These are phyloP conservation scores for Aldrovandia affinis DNA, from an alignment of 2,797 vertebrate species.

Conservation along the genomic window DNA sequence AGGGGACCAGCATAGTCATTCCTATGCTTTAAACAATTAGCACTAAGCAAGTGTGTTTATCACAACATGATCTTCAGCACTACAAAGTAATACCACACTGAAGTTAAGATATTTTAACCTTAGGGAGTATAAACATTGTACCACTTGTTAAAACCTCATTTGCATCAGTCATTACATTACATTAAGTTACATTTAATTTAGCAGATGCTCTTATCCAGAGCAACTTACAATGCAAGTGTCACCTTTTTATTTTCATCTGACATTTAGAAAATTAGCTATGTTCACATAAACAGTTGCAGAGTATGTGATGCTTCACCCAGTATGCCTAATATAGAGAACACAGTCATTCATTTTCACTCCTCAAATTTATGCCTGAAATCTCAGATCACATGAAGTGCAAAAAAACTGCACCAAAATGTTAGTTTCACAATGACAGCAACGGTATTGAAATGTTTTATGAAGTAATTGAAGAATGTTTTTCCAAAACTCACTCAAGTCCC, in stretches of 20 bases:
- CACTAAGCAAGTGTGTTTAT: neutral
- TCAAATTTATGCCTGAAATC: neutral
- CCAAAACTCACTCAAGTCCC: no score
- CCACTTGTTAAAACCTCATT: no score
- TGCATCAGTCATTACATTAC: no score
- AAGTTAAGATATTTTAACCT: neutral
- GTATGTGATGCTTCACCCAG: neutral
- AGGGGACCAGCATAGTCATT: neutral
- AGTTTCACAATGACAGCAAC: neutral
- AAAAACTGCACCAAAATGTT: neutral
- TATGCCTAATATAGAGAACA: neutral
- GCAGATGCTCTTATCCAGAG: no score
- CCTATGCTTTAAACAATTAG: neutral
- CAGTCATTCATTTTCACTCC: neutral
- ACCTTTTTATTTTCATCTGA: slow-evolving; percentile 7
- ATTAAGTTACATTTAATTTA: no score
- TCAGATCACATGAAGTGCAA: neutral
- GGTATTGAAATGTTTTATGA: neutral
- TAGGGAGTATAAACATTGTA: no score
- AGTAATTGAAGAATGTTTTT: no score
- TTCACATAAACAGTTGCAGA: neutral
- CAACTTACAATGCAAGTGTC: no score
- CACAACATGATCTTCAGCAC: neutral
- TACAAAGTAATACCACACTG: neutral
- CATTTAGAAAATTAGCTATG: no score